A percentile compares a stretch with the other conserved stretches of the same genome.
These are phyloP conservation scores for Bombyx huttoni DNA, from an alignment of 2,888 invertebrate genomes.

Conservation along the genomic window DNA sequence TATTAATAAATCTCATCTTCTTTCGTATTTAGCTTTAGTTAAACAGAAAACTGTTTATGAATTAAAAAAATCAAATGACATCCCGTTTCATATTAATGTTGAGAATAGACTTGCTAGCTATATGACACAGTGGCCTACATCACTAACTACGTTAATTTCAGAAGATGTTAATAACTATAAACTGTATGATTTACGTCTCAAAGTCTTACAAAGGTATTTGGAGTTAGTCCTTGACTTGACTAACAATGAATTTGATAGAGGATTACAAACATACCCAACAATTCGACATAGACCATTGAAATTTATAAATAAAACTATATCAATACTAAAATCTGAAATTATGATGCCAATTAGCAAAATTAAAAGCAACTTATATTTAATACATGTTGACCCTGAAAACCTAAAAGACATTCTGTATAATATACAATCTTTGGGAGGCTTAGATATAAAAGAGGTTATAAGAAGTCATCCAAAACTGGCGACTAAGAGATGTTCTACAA, in stretches of 20 bases:
- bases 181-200: constrained; percentile 39
- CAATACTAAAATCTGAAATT: constrained; percentile 41
- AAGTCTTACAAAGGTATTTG: constrained; percentile 56
- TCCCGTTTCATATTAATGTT: constrained; percentile 34
- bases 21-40: constrained; percentile 37
- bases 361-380: constrained; percentile 51
- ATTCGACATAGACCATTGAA: constrained; percentile 55
- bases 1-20: constrained; percentile 24
- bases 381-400: constrained; percentile 56
- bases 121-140: constrained; percentile 64
- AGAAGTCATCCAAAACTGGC: constrained; percentile 53
- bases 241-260: constrained; percentile 45
- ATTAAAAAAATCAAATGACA: constrained; percentile 29
- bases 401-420: constrained; percentile 42
- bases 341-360: constrained; percentile 49
- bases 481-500: constrained; percentile 31
- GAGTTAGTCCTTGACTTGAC: constrained; percentile 50
- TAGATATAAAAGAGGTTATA: constrained; percentile 58
- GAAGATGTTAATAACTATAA: constrained; percentile 38
- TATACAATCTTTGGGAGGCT: constrained; percentile 44
- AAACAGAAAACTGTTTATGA: constrained; percentile 41
- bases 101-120: constrained; percentile 53
- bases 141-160: constrained; percentile 47
- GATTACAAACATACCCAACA: constrained; percentile 52
- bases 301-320: constrained; percentile 46